Evolutionary conservation across 2,113 vertebrate genomes (phyloP).

Genomic region (Tilapia sparmanii): DNA sequence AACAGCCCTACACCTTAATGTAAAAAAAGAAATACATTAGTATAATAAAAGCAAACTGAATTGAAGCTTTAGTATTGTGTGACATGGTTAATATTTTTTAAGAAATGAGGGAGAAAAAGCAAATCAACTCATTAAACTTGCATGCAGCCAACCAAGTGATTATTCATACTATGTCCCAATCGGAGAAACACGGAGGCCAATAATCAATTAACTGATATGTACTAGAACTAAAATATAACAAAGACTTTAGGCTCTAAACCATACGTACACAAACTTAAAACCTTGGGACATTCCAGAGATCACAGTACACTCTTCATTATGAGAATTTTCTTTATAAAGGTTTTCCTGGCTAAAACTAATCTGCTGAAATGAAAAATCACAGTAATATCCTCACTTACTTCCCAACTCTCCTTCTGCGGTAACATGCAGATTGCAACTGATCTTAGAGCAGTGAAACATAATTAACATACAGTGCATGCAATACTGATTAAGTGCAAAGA

Average conservation of each 20-base stretch:
- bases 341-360: background rate
- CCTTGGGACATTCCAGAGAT: background rate
- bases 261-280: background rate
- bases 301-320: background rate
- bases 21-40: background rate
- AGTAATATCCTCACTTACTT: background rate
- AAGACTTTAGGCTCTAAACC: background rate
- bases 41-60: background rate
- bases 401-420: background rate
- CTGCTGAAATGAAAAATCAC: background rate
- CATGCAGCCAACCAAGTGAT: background rate
- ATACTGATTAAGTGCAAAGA: background rate
- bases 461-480: background rate
- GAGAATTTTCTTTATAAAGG: background rate
- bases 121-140: background rate
- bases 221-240: background rate
- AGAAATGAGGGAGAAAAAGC: background rate
- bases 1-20: background rate
- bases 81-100: background rate
- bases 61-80: background rate
- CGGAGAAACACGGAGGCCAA: background rate
- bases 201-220: background rate
- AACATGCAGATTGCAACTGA: background rate
- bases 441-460: background rate
- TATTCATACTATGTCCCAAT: background rate